These are phyloP conservation scores for Pitta sordida DNA, from an alignment of 2,113 vertebrate species.

Conservation along the genomic window DNA sequence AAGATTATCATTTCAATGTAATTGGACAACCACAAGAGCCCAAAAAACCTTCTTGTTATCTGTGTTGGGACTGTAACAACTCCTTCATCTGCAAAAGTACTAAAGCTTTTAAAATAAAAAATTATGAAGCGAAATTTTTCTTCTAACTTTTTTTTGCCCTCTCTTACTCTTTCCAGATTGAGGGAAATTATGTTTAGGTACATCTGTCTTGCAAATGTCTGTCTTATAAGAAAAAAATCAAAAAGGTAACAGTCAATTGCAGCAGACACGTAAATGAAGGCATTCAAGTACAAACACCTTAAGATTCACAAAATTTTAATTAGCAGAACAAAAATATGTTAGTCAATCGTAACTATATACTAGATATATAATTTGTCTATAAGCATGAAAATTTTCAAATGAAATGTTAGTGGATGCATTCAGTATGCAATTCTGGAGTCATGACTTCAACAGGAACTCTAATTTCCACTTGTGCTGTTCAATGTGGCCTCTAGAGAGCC, in stretches of 20 bases:
- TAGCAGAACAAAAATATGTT: not conserved
- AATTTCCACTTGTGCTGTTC: not conserved
- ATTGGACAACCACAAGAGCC: fast-evolving
- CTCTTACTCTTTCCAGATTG: not conserved
- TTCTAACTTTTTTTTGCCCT: not conserved
- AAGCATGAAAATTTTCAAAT: not conserved
- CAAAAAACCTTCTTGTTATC: fast-evolving
- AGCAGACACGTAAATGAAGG: not conserved
- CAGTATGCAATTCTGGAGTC: not conserved
- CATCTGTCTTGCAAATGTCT: not conserved
- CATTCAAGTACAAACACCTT: not conserved
- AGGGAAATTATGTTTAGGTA: not conserved
- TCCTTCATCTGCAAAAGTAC: not conserved
- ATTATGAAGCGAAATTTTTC: not conserved
- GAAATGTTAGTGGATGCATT: not conserved
- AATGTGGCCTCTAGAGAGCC: not conserved
- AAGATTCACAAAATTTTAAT: not conserved
- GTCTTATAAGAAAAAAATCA: not conserved
- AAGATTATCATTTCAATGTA: not conserved
- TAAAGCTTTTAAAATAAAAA: not conserved
- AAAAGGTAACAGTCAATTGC: not conserved
- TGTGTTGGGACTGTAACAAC: not conserved
- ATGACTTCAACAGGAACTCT: not conserved
- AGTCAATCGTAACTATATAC: not conserved
- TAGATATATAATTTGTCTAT: not conserved